Base-by-base conservation (phyloP, 2,888 invertebrate genomes). In the Pammene aurita region DNA sequence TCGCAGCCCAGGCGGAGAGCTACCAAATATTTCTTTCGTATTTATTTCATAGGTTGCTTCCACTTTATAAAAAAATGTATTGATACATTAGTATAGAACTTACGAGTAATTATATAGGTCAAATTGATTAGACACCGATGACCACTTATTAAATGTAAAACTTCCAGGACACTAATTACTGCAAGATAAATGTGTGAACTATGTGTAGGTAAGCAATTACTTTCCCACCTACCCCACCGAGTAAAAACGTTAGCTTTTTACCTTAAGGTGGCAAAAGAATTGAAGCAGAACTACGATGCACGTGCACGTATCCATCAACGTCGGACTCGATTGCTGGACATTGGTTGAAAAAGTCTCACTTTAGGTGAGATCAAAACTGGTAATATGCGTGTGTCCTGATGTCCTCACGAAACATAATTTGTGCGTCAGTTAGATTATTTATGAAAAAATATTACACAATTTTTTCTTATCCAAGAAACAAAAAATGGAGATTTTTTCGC, bases 261-360 rank as follows among this genome's bases (percentile, higher is more conserved):
- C 62, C 9, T 5, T 42, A 50, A 71, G 60, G 63, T 67, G 70
- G 60, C 66, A 52, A 55, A 66, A 41, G 57, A 66, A 68, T 68
- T 72, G 60, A 71, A 66, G 72, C 66, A 50, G 56, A 63, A 66
- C 67, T 54, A 56, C 42, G 41, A 66, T 55, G 18, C 62, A 35
- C 34, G 46, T 26, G 44, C 44, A 54, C 67, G 68, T 60, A 70
- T 73, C 71, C 62, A 73, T 74, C 74, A 74, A 71, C 60, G 70
- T 71, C 67, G 41, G 26, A 54, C 48, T 9, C 61, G 66, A 55
- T 61, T 41, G 58, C 60, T 16, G 48, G 34, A 55, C 38, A 62
- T 65, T 57, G 62, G 54, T 48, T 14, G 42, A 61, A 44, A 42
- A 56, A 34, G 26, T 18, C 18, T 42, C 13, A 46, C 46, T 14